A percentile compares a stretch with the other conserved stretches of the same genome.
Evolutionary conservation across 2,797 vertebrate species (phyloP).

Genomic region (Phylloscopus collybita): DNA sequence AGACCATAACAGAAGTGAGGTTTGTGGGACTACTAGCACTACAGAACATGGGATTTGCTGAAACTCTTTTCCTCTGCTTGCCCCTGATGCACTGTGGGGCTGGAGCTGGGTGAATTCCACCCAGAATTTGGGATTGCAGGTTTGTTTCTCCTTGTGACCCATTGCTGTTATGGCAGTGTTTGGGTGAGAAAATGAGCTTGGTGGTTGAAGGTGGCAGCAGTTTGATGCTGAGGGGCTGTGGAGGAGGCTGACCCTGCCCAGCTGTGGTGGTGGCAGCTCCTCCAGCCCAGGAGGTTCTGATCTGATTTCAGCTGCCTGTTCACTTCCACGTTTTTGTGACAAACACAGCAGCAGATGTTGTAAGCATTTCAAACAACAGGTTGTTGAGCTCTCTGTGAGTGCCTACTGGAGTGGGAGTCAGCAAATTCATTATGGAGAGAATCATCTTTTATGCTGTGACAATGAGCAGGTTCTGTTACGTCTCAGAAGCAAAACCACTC

Average conservation of each 20-base stretch:
- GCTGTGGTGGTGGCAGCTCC: background rate
- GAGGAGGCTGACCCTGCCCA: background rate
- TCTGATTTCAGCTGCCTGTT: background rate
- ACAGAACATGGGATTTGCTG: background rate
- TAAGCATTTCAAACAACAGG: background rate
- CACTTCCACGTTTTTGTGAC: background rate
- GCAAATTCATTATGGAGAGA: background rate
- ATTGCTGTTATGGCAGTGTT: background rate
- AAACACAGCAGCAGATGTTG: background rate
- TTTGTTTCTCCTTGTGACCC: background rate
- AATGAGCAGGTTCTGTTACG: background rate
- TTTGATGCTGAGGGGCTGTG: background rate
- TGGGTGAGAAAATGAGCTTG: background rate
- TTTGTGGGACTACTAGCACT: background rate
- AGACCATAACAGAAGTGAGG: background rate
- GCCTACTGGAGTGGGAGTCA: background rate
- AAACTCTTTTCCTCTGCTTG: background rate
- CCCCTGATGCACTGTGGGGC: background rate
- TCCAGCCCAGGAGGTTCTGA: background rate
- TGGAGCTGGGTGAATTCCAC: background rate
- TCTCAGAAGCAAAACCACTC: background rate
- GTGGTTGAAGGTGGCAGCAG: background rate
- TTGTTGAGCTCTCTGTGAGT: background rate
- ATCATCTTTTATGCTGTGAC: fast-evolving
- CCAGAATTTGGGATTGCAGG: background rate